Base-by-base conservation (phyloP, 2,888 invertebrate genomes). In the Hermaeophaga mercurialis region DNA sequence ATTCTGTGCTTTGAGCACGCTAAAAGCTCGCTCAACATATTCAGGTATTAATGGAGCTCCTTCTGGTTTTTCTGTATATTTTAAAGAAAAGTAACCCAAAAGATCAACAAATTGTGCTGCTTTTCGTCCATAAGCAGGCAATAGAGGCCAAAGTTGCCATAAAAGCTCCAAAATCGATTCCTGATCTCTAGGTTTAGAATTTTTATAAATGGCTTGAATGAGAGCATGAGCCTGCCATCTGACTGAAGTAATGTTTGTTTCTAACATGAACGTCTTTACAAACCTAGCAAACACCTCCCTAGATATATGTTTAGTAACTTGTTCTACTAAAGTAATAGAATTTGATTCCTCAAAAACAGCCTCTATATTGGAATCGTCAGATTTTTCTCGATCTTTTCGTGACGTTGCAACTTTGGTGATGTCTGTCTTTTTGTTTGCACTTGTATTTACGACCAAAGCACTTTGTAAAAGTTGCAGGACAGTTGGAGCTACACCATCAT, bases 61-160 rank as follows among this genome's bases (percentile, higher is more conserved):
- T 57, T 87, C 84, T 1, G 87, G 85, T 0, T 88, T 93, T 63
- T 88, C 85, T 1, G 88, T 86, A 0, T 88, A 94, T 75, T 93
- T 93, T 15, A 98, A 82, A 0, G 96, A 93, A 73, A 97, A 93
- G 77, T 94, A 97, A 0, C 97, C 96, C 4, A 98, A 84, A 0
- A 99, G 82, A 76, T 99, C 98, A 0, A 97, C 96, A 79, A 97
- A 97, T 77, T 98, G 97, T 0, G 94, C 91, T 0, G 96, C 96
- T 76, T 96, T 92, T 1, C 93, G 85, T 0, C 98, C 98, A 74
- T 94, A 95, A 53, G 89, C 86, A 1, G 95, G 92, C 52, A 97
- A 80, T 43, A 90, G 80, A 1, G 94, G 92, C 96, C 96, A 97
- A 63, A 97, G 80, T 39, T 87, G 85, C 96, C 96, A 96, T 70